Conservation (phyloP, 2,113 vertebrate species). For the Aix galericulata region DNA sequence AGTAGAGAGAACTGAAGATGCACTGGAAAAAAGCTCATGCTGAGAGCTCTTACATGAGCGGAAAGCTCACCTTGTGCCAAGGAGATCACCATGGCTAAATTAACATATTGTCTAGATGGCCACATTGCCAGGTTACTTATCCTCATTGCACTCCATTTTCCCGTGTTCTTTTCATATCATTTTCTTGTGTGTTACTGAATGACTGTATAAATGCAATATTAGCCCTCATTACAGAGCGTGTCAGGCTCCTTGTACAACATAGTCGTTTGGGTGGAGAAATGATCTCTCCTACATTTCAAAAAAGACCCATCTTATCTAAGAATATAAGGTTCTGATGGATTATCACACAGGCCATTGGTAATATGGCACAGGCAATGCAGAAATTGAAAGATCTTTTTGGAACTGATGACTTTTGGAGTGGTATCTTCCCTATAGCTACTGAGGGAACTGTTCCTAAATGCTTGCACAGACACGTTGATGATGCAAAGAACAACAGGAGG, state of each 20-base stretch:
- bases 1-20: background rate
- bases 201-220: background rate
- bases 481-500: background rate
- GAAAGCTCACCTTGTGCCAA: background rate
- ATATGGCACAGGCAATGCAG: background rate
- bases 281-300: background rate
- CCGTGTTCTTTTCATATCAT: background rate
- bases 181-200: background rate
- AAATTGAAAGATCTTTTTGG: background rate
- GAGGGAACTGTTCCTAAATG: background rate
- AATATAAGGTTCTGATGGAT: background rate
- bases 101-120: background rate
- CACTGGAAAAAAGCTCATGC: background rate
- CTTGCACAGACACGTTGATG: background rate
- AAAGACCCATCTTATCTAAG: background rate
- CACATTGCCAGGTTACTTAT: background rate
- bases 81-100: background rate
- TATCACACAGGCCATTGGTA: background rate
- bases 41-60: background rate
- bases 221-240: background rate
- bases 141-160: background rate
- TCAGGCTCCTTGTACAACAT: accelerated
- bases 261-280: background rate
- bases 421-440: background rate
- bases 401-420: background rate